Base-by-base conservation (phyloP, 2,888 invertebrate species). In the Scrobipalpa costella region DNA sequence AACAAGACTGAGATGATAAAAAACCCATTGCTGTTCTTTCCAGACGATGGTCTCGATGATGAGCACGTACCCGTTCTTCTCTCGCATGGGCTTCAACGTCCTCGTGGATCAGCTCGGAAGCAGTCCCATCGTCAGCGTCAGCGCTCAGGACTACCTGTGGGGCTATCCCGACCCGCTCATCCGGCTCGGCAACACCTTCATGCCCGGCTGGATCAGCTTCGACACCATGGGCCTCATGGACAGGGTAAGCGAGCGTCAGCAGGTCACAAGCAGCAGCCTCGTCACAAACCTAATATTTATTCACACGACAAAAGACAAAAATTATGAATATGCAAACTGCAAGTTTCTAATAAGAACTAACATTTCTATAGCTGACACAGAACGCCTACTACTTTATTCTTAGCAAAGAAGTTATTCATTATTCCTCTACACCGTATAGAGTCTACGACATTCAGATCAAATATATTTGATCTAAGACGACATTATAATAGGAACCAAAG, bases 151-250 rank as follows among this genome's bases (percentile, higher is more conserved):
- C 36, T 95, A 94, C 75, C 84, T 97, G 15, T 97, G 96, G 96
- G 97, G 97, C 0, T 97, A 96, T 78, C 93, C 96, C 1, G 97
- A 97, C 76, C 90, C 92, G 0, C 77, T 97, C 57, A 94, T 97
- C 60, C 86, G 88, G 1, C 78, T 96, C 44, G 96, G 96, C 0
- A 93, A 95, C 70, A 93, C 90, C 40, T 83, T 95, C 61, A 76
- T 96, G 61, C 96, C 96, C 0, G 93, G 92, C 44, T 94, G 95
- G 86, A 94, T 97, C 40, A 93, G 94, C 72, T 97, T 96, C 75
- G 85, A 92, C 11, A 93, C 92, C 66, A 94, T 97, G 74, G 97
- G 97, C 0, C 86, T 97, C 27, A 85, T 97, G 69, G 96, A 96
- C 75, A 92, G 96, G 85, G 96, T 97, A 83, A 92, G 93, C 15